A percentile compares a stretch with the other conserved stretches of the same genome.
phyloP scores from a whole-genome alignment of 2,888 invertebrate genomes.

The Drosophila ezoana region DNA sequence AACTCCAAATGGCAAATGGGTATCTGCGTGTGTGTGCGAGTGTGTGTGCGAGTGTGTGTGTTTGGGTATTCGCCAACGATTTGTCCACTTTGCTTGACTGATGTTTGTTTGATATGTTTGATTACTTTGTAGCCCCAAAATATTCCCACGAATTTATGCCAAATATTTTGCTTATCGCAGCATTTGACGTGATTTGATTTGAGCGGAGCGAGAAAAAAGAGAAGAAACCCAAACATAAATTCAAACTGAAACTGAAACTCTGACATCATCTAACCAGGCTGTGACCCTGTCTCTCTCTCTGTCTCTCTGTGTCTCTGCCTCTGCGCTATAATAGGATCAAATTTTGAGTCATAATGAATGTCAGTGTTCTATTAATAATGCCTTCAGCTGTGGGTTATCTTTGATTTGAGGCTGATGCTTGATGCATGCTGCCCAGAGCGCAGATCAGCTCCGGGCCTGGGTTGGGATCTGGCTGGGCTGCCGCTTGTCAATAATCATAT shows the following conservation, averaged over 20 bases:
- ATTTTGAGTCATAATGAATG: slow-evolving; percentile 71
- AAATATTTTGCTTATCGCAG: slow-evolving; percentile 69
- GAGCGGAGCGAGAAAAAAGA: slow-evolving; percentile 32
- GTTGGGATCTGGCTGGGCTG: slow-evolving; percentile 16
- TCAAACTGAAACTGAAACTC: slow-evolving; percentile 52
- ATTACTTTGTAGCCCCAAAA: slow-evolving; percentile 68
- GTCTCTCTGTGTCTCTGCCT: slow-evolving; percentile 2
- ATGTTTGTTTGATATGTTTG: slow-evolving; percentile 78
- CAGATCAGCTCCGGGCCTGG: slow-evolving; percentile 15
- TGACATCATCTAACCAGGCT: slow-evolving; percentile 74
- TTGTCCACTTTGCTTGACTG: slow-evolving; percentile 74
- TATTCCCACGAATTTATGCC: slow-evolving; percentile 67
- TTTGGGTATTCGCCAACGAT: slow-evolving; percentile 47
- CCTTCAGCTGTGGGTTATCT: slow-evolving; percentile 70
- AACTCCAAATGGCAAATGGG: slow-evolving; percentile 38
- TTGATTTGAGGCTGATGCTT: slow-evolving; percentile 57
- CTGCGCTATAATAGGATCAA: slow-evolving; percentile 74
- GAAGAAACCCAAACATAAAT: slow-evolving; percentile 9
- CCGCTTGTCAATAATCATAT: slow-evolving; percentile 77
- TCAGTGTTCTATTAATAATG: slow-evolving; percentile 68
- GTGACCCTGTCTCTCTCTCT: slow-evolving; percentile 6
- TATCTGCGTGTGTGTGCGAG: slow-evolving; percentile 6
- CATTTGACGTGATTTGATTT: slow-evolving; percentile 74
- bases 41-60: neutral
- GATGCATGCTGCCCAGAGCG: slow-evolving; percentile 15